These are phyloP conservation scores for Eupithecia inturbata DNA, from an alignment of 2,888 invertebrate genomes.

Conservation along the genomic window DNA sequence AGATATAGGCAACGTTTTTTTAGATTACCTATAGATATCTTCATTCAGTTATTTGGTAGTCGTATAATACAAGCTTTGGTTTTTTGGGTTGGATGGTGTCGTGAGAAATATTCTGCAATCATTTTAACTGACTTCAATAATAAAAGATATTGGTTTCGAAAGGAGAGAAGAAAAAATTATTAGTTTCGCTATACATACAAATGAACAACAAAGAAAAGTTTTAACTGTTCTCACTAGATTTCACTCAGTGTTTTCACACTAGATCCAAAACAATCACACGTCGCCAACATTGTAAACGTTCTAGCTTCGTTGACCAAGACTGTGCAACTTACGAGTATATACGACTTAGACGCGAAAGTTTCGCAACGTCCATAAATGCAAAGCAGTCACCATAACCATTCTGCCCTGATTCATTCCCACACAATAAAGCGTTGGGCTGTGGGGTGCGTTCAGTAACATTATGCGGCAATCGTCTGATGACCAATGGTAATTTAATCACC, in stretches of 20 bases:
- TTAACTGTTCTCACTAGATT: neutral
- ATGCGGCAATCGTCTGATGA: neutral
- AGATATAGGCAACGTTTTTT: neutral
- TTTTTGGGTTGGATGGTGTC: neutral
- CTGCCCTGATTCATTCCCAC: conserved; percentile 34
- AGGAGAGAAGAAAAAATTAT: neutral
- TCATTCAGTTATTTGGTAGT: neutral
- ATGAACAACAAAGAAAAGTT: neutral
- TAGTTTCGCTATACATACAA: neutral
- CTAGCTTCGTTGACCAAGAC: conserved; percentile 8
- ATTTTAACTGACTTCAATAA: neutral
- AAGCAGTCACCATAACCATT: conserved; percentile 35
- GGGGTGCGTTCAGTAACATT: conserved; percentile 3
- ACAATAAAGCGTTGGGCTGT: conserved; percentile 35
- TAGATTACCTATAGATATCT: too few relatives aligned
- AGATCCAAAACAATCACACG: conserved; percentile 4
- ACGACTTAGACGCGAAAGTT: conserved; percentile 24
- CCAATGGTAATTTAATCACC: neutral
- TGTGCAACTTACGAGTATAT: conserved; percentile 8
- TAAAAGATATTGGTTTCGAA: neutral
- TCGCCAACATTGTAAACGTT: neutral
- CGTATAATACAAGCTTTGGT: neutral
- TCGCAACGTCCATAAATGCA: conserved; percentile 30
- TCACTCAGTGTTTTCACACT: neutral
- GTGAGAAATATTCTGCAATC: neutral